phyloP scores from a whole-genome alignment of 2,888 invertebrate species.

The Euspilapteryx auroguttella region DNA sequence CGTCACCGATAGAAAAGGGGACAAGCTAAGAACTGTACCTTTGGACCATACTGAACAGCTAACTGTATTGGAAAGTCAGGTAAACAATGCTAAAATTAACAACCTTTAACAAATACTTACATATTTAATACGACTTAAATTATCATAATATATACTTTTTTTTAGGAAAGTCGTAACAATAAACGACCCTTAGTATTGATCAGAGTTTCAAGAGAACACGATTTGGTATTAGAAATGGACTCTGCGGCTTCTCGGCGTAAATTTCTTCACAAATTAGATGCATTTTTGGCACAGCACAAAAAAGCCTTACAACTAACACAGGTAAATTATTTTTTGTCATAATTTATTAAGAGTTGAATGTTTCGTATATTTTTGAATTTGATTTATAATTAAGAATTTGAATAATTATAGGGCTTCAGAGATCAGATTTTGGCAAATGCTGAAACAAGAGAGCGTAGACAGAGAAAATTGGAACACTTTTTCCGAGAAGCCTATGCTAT shows the following conservation, averaged over 20 bases:
- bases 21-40: conserved; percentile 81
- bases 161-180: conserved; percentile 65
- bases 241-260: conserved; percentile 78
- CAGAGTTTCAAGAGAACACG: conserved; percentile 86
- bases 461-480: conserved; percentile 91
- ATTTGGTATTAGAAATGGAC: conserved; percentile 90
- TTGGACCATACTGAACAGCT: conserved; percentile 76
- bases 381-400: too few species aligned
- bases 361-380: too few species aligned
- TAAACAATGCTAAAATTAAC: conserved; percentile 25
- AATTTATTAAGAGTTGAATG: too few species aligned
- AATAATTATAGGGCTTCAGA: conserved; percentile 72
- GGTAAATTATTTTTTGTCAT: conserved; percentile 29
- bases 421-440: conserved; percentile 89
- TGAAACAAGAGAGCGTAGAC: conserved; percentile 91
- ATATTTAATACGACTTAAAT: too few species aligned
- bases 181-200: conserved; percentile 82
- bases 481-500: conserved; percentile 95
- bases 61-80: conserved; percentile 89
- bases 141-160: too few species aligned
- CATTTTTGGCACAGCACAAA: conserved; percentile 80
- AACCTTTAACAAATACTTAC: too few species aligned
- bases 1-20: conserved; percentile 89
- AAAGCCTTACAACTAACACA: conserved; percentile 76
- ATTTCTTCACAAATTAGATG: conserved; percentile 84